These are phyloP conservation scores for Crenuchus spilurus DNA, from an alignment of 2,797 vertebrate species.

Conservation along the genomic window DNA sequence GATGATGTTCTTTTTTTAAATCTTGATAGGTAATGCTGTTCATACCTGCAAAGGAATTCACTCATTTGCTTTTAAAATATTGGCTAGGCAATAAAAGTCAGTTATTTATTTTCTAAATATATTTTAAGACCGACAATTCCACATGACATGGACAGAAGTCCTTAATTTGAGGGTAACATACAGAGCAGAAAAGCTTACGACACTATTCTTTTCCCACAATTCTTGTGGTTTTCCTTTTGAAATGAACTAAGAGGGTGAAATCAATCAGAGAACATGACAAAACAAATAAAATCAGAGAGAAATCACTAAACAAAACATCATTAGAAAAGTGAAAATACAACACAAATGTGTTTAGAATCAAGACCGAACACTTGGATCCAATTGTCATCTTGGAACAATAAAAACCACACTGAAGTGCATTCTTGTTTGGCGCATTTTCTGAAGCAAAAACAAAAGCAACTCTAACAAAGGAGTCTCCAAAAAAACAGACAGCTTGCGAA, in stretches of 20 bases:
- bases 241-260: neutral
- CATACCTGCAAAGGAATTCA: no score
- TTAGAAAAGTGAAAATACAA: neutral
- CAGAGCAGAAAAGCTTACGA: no score
- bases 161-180: no score
- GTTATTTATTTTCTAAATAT: no score
- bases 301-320: neutral
- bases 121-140: no score
- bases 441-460: neutral
- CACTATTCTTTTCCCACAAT: no score
- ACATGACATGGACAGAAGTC: neutral
- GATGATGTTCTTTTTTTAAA: neutral
- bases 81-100: no score
- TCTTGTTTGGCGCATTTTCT: neutral
- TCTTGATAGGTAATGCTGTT: no score
- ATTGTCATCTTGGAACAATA: conserved; percentile 20
- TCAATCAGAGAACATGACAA: neutral
- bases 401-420: neutral
- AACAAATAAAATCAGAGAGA: neutral
- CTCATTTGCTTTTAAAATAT: no score
- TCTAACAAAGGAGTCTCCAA: conserved; percentile 2
- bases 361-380: conserved; percentile 7
- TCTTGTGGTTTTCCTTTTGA: neutral
- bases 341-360: conserved; percentile 3
- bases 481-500: conserved; percentile 9